Evolutionary conservation across 2,797 vertebrate genomes (phyloP).

Genomic region (Enteromius paludinosus): DNA sequence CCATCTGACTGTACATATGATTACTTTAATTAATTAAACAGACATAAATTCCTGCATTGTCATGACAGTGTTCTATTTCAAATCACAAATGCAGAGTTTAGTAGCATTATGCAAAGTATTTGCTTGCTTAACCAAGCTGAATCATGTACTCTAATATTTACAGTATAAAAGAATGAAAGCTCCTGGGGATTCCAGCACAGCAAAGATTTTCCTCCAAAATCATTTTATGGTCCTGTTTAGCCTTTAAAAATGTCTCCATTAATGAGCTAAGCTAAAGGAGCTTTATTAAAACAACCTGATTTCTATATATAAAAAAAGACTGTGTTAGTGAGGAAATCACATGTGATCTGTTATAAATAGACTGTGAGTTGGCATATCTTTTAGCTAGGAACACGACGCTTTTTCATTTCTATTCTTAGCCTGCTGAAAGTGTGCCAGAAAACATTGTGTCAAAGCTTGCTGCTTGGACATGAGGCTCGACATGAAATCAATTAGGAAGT

Average conservation of each 20-base stretch:
- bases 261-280: background rate
- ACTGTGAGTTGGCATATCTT: slow-evolving; percentile 44
- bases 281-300: slow-evolving; percentile 13
- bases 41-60: background rate
- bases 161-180: background rate
- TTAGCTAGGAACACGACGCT: slow-evolving; percentile 5
- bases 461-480: background rate
- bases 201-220: background rate
- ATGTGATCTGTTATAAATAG: slow-evolving; percentile 37
- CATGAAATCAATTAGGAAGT: slow-evolving; percentile 8
- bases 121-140: background rate
- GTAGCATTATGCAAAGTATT: background rate
- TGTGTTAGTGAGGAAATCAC: background rate
- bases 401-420: slow-evolving; percentile 31
- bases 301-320: slow-evolving; percentile 6
- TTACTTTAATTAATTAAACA: background rate
- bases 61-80: background rate
- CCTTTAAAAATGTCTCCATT: background rate
- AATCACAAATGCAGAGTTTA: background rate
- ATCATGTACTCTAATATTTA: background rate
- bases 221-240: background rate
- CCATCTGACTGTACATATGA: background rate
- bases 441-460: slow-evolving; percentile 6
- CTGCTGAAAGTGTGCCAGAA: slow-evolving; percentile 27
- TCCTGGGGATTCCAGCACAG: background rate